Conservation (phyloP, 2,113 vertebrate species). For the Gambusia affinis region DNA sequence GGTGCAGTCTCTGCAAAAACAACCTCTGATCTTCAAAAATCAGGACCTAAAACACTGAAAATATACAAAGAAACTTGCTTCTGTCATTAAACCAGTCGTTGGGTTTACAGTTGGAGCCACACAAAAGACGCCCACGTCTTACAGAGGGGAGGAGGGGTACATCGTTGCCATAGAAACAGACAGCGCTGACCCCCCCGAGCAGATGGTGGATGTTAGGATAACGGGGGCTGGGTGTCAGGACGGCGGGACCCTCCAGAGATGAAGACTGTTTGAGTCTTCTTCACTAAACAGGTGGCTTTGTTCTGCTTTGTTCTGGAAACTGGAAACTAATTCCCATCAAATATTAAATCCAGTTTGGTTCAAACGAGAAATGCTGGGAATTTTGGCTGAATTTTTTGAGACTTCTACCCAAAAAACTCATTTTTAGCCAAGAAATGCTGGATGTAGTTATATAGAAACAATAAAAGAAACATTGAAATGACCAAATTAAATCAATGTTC, state of each 20-base stretch:
- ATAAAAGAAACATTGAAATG: no score
- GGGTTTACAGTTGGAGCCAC: slow-evolving; percentile 50
- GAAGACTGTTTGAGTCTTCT: slow-evolving; percentile 50
- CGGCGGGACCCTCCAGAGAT: slow-evolving; percentile 51
- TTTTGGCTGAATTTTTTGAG: no score
- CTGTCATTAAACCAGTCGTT: slow-evolving; percentile 13
- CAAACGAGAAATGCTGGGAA: neutral
- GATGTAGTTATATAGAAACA: no score
- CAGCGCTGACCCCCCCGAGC: slow-evolving; percentile 66
- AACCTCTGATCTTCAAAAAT: neutral
- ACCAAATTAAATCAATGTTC: no score
- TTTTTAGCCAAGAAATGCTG: no score
- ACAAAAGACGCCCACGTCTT: slow-evolving; percentile 61
- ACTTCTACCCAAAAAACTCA: no score
- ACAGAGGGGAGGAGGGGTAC: slow-evolving; percentile 64
- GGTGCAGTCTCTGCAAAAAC: neutral
- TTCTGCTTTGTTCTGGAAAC: neutral
- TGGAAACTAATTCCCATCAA: neutral
- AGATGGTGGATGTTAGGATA: slow-evolving; percentile 70
- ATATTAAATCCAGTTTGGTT: neutral
- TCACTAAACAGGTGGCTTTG: slow-evolving; percentile 31
- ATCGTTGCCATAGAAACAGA: slow-evolving; percentile 70
- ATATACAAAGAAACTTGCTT: slow-evolving; percentile 7
- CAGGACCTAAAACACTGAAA: neutral
- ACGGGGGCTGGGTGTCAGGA: slow-evolving; percentile 62